These are phyloP conservation scores for Rhinichthys klamathensis DNA, from an alignment of 2,113 vertebrate species.

Conservation along the genomic window DNA sequence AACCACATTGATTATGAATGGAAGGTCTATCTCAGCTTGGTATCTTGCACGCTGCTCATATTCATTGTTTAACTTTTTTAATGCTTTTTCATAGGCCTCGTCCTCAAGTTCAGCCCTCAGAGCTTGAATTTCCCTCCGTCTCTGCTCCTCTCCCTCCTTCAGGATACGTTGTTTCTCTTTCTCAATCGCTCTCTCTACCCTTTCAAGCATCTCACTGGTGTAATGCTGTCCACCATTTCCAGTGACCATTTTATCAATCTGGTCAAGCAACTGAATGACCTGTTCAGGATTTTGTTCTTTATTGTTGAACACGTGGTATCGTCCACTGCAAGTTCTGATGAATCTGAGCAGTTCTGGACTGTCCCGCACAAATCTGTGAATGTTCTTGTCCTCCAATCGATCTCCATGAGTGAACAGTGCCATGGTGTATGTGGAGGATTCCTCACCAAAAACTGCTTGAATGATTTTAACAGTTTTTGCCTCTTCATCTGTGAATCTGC, in stretches of 20 bases:
- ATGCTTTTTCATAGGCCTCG: not conserved
- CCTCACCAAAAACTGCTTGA: constrained; percentile 43
- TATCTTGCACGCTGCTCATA: constrained; percentile 4
- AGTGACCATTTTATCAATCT: constrained; percentile 7
- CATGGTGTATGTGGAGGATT: constrained; percentile 31
- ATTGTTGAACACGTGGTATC: constrained; percentile 6
- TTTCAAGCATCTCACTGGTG: constrained; percentile 2
- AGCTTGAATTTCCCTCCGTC: not conserved
- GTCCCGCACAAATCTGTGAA: constrained; percentile 4
- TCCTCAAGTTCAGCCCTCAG: not conserved
- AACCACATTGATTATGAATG: not conserved
- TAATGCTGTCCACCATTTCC: not conserved
- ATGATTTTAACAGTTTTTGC: constrained; percentile 39
- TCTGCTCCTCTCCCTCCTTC: not conserved
- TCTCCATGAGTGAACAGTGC: constrained; percentile 55
- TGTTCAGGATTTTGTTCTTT: not conserved
- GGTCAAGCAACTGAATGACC: not conserved
- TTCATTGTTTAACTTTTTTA: not conserved
- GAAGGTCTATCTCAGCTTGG: not conserved
- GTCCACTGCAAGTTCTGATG: not conserved
- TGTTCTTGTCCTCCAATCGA: not conserved
- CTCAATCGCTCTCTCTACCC: not conserved
- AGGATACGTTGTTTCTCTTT: not conserved
- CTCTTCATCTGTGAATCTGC: constrained; percentile 52
- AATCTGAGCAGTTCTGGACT: not conserved